Evolutionary conservation across 2,888 invertebrate genomes (phyloP).

Genomic region (Himalopsyche anomala): DNA sequence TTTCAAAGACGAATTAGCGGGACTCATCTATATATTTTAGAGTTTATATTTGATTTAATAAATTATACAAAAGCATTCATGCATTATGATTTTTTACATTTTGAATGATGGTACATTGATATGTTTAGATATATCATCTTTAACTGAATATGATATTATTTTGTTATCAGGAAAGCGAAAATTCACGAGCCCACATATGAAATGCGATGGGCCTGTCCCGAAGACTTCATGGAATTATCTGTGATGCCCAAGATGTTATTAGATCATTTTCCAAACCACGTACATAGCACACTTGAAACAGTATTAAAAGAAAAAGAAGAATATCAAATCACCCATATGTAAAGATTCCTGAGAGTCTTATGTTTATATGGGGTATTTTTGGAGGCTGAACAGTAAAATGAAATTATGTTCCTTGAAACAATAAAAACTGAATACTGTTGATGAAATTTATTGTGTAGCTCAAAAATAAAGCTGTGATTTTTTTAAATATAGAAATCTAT

Average conservation of each 20-base stretch:
- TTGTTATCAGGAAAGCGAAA: constrained; percentile 76
- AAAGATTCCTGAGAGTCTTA: constrained; percentile 62
- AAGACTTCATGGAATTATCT: constrained; percentile 88
- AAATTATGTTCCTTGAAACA: constrained; percentile 44
- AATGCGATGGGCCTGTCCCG: constrained; percentile 88
- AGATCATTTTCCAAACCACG: constrained; percentile 90
- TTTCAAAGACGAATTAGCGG: too few species aligned
- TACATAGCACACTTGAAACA: constrained; percentile 82
- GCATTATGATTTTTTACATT: too few species aligned
- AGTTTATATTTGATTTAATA: too few species aligned
- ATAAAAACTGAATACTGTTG: constrained; percentile 24
- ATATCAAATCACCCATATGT: constrained; percentile 73
- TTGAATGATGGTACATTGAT: too few species aligned
- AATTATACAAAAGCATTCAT: too few species aligned
- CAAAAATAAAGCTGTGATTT: constrained; percentile 65
- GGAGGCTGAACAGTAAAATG: constrained; percentile 19
- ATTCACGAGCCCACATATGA: constrained; percentile 82
- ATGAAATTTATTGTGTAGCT: constrained; percentile 53
- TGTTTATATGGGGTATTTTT: constrained; percentile 20
- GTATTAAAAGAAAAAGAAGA: constrained; percentile 77
- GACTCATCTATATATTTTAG: too few species aligned
- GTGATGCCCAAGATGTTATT: constrained; percentile 91
- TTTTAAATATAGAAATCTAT: constrained; percentile 53
- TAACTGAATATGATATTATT: background rate
- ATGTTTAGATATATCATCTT: too few species aligned